These are phyloP conservation scores for Peucedramus taeniatus DNA, from an alignment of 2,113 vertebrate species.

Conservation along the genomic window DNA sequence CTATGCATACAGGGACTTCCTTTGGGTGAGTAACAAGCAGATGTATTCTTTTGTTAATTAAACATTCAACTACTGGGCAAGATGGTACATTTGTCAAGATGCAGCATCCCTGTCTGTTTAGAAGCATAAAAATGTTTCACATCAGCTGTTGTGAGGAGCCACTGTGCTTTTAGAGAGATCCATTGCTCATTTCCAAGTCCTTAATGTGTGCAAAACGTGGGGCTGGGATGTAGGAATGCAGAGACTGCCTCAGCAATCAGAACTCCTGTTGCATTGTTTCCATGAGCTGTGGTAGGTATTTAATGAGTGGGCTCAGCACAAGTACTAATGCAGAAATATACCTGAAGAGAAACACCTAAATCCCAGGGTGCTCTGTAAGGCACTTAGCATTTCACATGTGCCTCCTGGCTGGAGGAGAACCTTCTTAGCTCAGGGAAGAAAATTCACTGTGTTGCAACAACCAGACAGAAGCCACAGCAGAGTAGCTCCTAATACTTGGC, in stretches of 20 bases:
- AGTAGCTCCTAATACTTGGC: background rate
- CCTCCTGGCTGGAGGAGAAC: background rate
- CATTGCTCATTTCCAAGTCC: background rate
- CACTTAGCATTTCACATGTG: background rate
- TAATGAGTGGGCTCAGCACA: background rate
- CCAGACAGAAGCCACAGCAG: background rate
- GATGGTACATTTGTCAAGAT: background rate
- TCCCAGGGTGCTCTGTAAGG: background rate
- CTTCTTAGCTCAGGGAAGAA: background rate
- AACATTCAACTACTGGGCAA: background rate
- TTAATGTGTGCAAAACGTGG: background rate
- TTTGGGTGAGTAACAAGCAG: slow-evolving; percentile 73
- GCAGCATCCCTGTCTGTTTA: background rate
- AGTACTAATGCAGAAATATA: background rate
- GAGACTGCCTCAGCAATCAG: background rate
- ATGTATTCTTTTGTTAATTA: background rate
- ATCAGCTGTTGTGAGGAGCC: background rate
- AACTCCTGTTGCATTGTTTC: background rate
- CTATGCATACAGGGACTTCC: slow-evolving; percentile 81
- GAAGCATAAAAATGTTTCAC: background rate
- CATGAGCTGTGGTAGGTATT: background rate
- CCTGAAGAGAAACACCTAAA: background rate
- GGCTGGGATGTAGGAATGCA: background rate
- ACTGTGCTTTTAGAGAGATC: background rate
- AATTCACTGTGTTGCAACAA: background rate